Conservation (phyloP, 2,888 invertebrate genomes). For the Drosophila anomalata region DNA sequence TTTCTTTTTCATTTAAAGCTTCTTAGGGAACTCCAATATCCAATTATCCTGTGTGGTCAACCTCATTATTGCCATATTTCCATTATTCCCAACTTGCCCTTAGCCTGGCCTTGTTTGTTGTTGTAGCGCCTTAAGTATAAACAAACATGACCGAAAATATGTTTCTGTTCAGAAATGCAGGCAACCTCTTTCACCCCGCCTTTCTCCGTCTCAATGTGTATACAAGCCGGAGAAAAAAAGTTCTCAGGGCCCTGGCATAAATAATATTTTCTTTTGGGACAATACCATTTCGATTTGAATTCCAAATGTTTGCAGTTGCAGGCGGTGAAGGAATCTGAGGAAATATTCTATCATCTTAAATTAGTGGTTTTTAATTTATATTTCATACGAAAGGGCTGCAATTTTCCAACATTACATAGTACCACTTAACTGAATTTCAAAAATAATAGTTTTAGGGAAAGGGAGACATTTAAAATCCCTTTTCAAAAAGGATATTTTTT, state of each 20-base stretch:
- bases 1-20: neutral
- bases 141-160: slow-evolving; percentile 57
- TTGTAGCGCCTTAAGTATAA: slow-evolving; percentile 67
- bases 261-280: slow-evolving; percentile 72
- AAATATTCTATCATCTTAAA: neutral
- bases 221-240: slow-evolving; percentile 64
- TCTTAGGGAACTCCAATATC: neutral
- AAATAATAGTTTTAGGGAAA: no score
- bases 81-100: slow-evolving; percentile 66
- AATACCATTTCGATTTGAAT: slow-evolving; percentile 38
- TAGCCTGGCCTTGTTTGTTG: slow-evolving; percentile 68
- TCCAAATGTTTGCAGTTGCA: slow-evolving; percentile 64
- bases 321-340: neutral
- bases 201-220: slow-evolving; percentile 45
- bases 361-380: neutral
- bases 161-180: slow-evolving; percentile 57
- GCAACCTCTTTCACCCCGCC: neutral
- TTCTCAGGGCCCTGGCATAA: slow-evolving; percentile 64
- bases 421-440: no score
- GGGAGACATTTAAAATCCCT: no score
- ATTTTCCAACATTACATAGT: neutral
- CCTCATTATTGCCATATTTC: slow-evolving; percentile 24
- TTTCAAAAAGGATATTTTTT: no score
- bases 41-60: slow-evolving; percentile 4
- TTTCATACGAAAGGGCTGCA: neutral